Base-by-base conservation (phyloP, 1,140 invertebrate species). In the Battus philenor region DNA sequence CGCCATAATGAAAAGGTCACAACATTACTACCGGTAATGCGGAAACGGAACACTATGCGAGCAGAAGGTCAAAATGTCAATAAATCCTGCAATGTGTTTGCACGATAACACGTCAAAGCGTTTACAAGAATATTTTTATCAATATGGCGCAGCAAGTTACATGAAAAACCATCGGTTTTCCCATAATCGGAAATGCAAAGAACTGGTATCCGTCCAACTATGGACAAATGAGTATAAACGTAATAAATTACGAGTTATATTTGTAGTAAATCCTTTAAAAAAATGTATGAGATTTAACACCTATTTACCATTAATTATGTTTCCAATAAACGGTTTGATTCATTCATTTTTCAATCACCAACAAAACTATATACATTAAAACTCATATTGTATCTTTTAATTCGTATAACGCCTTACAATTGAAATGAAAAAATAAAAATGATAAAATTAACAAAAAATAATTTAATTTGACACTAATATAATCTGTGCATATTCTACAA, bases 71-170 rank as follows among this genome's bases (percentile, higher is more conserved):
- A 24, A 10, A 11, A 11, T 39, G 38, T 12, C 38, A 41, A 29
- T 41, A 29, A 41, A 27, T 41, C 13, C 22, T 41, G 24, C 10
- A n/a, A 27, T 20, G 11, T 39, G 15, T 39, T 13, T 39, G 26
- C 11, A 9, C 7, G 10, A 26, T 26, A 18, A 7, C 34, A 13
- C 26, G 34, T 39, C 34, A 39, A 24, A 24, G 4, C 26, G 26
- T 39, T 39, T 39, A 26, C 36, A 39, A 39, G 8, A 22, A 24
- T 39, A 39, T 13, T 39, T 12, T 39, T 39, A 26, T 39, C 13
- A 39, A 24, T 39, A 39, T 9, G n/a, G n/a, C 7, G 11, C 6
- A 11, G 9, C 9, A 13, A 7, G 16, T 5, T 7, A 32, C 30
- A 2, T 6, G 13, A 38, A 38, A 27, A 27, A 27, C 0, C n/a